phyloP scores from a whole-genome alignment of 2,113 vertebrate species.

The Cyphomyrus discorhynchus region DNA sequence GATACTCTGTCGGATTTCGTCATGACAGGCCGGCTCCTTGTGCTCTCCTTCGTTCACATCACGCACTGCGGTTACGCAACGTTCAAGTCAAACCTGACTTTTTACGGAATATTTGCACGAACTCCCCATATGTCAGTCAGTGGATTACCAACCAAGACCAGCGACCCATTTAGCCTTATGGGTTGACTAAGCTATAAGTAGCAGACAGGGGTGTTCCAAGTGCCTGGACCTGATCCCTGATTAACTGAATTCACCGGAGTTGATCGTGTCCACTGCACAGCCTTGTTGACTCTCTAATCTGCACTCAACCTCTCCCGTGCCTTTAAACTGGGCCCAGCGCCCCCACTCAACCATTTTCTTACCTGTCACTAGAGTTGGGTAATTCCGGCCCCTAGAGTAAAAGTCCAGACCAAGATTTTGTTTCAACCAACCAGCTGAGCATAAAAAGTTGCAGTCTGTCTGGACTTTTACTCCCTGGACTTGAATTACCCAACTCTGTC shows the following conservation, averaged over 20 bases:
- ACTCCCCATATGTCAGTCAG: background rate
- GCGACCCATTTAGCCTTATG: background rate
- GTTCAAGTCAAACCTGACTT: constrained; percentile 3
- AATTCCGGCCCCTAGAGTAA: too few relatives aligned
- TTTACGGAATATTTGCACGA: background rate
- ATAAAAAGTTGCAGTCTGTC: too few relatives aligned
- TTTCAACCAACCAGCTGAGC: too few relatives aligned
- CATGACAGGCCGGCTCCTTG: background rate
- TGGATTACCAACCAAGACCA: background rate
- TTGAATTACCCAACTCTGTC: too few relatives aligned
- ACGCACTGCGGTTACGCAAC: background rate
- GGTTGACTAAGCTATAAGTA: background rate
- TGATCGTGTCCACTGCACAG: background rate
- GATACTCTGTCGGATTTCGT: background rate
- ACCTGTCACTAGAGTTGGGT: background rate
- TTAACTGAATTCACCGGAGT: background rate
- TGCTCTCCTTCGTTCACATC: background rate
- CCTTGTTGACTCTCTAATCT: background rate
- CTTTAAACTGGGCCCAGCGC: background rate
- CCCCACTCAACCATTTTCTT: background rate
- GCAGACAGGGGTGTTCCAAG: background rate
- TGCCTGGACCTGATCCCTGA: background rate
- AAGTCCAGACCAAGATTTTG: too few relatives aligned
- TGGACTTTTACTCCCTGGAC: too few relatives aligned
- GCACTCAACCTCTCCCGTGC: background rate